phyloP scores from a whole-genome alignment of 2,113 vertebrate species.

The Callionymus lyra region DNA sequence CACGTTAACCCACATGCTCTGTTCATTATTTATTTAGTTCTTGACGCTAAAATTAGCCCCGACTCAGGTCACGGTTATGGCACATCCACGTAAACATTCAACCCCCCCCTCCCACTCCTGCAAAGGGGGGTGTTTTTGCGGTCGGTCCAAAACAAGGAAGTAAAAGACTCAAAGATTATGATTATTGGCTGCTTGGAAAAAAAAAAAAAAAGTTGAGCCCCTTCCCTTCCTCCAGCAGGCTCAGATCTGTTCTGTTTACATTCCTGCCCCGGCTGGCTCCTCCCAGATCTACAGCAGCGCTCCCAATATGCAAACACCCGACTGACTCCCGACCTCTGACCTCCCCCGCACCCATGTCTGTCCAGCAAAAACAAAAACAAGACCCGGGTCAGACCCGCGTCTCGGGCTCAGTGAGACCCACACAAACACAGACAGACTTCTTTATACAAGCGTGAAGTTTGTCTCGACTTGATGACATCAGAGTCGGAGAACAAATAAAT shows the following conservation, averaged over 20 bases:
- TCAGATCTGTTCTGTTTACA: constrained; percentile 48
- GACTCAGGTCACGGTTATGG: constrained; percentile 44
- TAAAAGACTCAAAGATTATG: too few species aligned
- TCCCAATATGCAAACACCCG: constrained; percentile 29
- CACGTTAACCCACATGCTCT: constrained; percentile 17
- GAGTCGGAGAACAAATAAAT: too few species aligned
- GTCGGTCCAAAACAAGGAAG: too few species aligned
- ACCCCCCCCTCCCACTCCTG: not conserved
- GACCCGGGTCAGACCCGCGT: not conserved
- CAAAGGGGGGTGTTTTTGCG: too few species aligned
- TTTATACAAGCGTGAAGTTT: too few species aligned
- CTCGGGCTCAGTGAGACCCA: too few species aligned
- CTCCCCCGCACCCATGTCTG: constrained; percentile 21
- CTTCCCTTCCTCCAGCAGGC: constrained; percentile 13
- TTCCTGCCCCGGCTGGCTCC: constrained; percentile 38
- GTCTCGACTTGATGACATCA: too few species aligned
- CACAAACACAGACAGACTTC: too few species aligned
- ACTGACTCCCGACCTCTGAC: constrained; percentile 42
- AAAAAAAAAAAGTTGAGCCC: too few species aligned
- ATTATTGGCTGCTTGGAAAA: too few species aligned
- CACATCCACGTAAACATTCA: constrained; percentile 32
- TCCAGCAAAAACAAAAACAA: constrained; percentile 37
- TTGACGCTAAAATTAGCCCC: constrained; percentile 59
- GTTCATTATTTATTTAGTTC: constrained; percentile 67
- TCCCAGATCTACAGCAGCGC: constrained; percentile 39